Percentiles rank a stretch among this genome's conserved stretches.
These are phyloP conservation scores for Macroteleia sp. DNA, from an alignment of 2,888 invertebrate genomes.

Conservation along the genomic window DNA sequence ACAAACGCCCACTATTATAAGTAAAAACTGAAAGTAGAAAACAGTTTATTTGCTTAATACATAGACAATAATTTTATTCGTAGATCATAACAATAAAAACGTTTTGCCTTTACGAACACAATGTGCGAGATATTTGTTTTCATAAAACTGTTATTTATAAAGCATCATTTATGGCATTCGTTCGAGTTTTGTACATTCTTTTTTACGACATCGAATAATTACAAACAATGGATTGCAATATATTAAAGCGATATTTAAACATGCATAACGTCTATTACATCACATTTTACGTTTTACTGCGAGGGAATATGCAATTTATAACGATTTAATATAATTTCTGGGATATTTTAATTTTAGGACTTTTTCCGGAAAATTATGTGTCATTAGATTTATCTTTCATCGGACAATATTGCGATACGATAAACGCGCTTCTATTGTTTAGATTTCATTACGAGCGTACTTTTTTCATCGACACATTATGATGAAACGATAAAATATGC, in stretches of 20 bases:
- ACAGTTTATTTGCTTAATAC: conserved; percentile 13
- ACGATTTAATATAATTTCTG: conserved; percentile 46
- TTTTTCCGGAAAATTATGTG: conserved; percentile 42
- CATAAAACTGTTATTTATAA: background rate
- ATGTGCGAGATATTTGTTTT: background rate
- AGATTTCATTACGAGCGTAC: conserved; percentile 49
- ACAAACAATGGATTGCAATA: background rate
- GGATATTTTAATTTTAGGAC: conserved; percentile 46
- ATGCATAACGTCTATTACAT: conserved; percentile 5
- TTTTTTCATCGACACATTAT: conserved; percentile 35
- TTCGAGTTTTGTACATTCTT: background rate
- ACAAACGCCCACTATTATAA: conserved; percentile 34
- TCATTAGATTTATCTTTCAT: conserved; percentile 57
- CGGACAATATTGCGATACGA: conserved; percentile 39
- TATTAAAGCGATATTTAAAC: conserved; percentile 27
- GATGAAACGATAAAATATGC: conserved; percentile 41
- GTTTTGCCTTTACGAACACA: background rate
- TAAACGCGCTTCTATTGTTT: conserved; percentile 52
- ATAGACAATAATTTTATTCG: conserved; percentile 9
- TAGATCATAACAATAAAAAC: background rate
- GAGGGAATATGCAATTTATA: conserved; percentile 25
- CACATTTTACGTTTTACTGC: conserved; percentile 13
- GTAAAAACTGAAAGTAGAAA: conserved; percentile 28
- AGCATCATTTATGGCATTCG: background rate
- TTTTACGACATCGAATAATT: conserved; percentile 13